Percentiles rank a stretch among this genome's conserved stretches.
Evolutionary conservation across 1,140 invertebrate species (phyloP).

Genomic region (Sycobia sp.): DNA sequence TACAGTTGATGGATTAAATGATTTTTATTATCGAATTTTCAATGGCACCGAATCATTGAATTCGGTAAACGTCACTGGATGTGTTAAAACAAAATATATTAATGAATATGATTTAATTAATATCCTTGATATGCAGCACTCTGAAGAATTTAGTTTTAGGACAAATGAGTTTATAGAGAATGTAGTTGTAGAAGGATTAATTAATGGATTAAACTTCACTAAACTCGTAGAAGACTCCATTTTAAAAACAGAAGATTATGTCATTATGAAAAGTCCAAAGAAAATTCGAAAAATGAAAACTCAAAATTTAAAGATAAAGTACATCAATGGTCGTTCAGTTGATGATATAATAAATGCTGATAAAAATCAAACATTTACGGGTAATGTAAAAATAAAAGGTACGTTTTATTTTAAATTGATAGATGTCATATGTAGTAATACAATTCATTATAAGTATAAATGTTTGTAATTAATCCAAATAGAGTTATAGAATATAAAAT

Average conservation of each 20-base stretch:
- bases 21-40: not conserved
- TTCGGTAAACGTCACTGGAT: conserved; percentile 36
- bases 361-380: conserved; percentile 40
- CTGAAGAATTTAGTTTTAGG: conserved; percentile 39
- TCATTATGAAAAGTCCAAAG: conserved; percentile 39
- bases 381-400: conserved; percentile 45
- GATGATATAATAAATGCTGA: conserved; percentile 40
- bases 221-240: conserved; percentile 40
- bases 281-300: conserved; percentile 34
- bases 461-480: not conserved
- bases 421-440: too few species aligned
- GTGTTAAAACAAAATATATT: conserved; percentile 37
- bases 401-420: not conserved
- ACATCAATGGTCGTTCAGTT: conserved; percentile 41
- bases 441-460: too few species aligned
- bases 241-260: conserved; percentile 38
- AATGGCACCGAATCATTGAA: conserved; percentile 20
- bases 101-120: conserved; percentile 36
- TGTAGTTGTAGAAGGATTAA: conserved; percentile 38
- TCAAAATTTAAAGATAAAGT: conserved; percentile 24
- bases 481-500: not conserved
- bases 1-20: not conserved
- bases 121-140: conserved; percentile 33
- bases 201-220: conserved; percentile 45
- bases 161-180: conserved; percentile 37